A percentile compares a stretch with the other conserved stretches of the same genome.
Conservation (phyloP, 2,888 invertebrate genomes). For the Drosophila pegasa region DNA sequence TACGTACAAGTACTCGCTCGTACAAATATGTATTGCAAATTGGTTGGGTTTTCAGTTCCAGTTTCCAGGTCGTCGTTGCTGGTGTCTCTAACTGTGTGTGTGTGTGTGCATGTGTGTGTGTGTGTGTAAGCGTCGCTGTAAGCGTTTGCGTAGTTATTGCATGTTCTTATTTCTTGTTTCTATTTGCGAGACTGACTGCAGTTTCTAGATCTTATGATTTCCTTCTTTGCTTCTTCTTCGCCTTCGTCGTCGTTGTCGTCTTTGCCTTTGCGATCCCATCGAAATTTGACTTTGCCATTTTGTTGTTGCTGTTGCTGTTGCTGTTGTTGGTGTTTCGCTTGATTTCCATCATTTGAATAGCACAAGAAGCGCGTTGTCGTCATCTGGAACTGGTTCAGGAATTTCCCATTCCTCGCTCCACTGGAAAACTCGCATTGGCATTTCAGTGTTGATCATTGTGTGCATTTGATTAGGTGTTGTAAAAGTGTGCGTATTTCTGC, state of each 20-base stretch:
- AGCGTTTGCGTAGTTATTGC: constrained; percentile 61
- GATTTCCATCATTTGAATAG: constrained; percentile 64
- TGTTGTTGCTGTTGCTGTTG: constrained; percentile 18
- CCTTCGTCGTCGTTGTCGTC: neutral
- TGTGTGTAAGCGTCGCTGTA: constrained; percentile 21
- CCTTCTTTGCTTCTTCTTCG: constrained; percentile 25
- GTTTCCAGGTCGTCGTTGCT: constrained; percentile 71
- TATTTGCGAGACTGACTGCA: constrained; percentile 54
- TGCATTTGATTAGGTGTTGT: constrained; percentile 38
- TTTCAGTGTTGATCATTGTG: constrained; percentile 37
- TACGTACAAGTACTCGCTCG: constrained; percentile 25
- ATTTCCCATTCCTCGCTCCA: constrained; percentile 43
- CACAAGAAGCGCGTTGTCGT: constrained; percentile 56
- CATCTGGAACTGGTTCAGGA: constrained; percentile 55
- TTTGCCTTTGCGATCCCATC: constrained; percentile 47
- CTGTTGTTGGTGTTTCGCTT: constrained; percentile 39
- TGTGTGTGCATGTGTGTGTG: constrained; percentile 25
- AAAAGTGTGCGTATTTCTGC: constrained; percentile 7
- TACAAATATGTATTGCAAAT: constrained; percentile 75
- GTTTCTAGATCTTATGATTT: constrained; percentile 60
- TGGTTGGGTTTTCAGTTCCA: constrained; percentile 76
- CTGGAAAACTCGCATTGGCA: constrained; percentile 50
- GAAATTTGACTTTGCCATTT: constrained; percentile 70
- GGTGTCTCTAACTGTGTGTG: constrained; percentile 27
- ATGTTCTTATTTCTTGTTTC: constrained; percentile 56